phyloP scores from a whole-genome alignment of 2,797 vertebrate genomes.

The Peromyscus aztecus region DNA sequence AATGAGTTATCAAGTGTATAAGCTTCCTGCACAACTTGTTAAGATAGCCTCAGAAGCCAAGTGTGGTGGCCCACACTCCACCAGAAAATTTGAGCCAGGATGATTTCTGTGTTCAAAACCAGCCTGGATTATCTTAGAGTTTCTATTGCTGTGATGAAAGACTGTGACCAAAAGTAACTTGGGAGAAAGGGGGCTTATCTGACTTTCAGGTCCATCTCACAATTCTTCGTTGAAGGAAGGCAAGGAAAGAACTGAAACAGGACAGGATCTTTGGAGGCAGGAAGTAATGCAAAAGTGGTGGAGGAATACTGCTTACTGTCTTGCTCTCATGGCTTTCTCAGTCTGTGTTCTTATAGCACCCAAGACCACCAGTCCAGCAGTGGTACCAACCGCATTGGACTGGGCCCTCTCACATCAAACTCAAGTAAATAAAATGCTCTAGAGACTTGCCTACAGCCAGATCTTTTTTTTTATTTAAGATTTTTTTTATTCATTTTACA shows the following conservation, averaged over 20 bases:
- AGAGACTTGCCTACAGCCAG: background rate
- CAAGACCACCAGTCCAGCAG: background rate
- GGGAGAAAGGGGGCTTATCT: background rate
- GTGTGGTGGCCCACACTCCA: background rate
- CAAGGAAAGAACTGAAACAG: background rate
- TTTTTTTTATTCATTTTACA: no score
- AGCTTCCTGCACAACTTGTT: background rate
- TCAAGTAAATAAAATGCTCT: background rate
- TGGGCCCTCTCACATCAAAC: background rate
- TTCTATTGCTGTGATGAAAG: background rate
- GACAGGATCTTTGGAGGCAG: background rate
- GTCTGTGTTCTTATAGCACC: background rate
- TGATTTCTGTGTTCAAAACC: background rate
- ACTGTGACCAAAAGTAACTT: background rate
- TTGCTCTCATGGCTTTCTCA: background rate
- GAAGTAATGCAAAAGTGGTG: no score
- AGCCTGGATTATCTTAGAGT: background rate
- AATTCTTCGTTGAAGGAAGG: background rate
- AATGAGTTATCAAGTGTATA: slow-evolving; percentile 57
- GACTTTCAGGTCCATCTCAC: background rate
- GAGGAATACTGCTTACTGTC: no score
- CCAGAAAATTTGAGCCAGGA: no score
- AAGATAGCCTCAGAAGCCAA: slow-evolving; percentile 18
- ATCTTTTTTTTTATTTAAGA: no score
- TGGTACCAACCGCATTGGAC: background rate